Evolutionary conservation across 2,888 invertebrate genomes (phyloP).

Genomic region (Acanthopleura granulata): DNA sequence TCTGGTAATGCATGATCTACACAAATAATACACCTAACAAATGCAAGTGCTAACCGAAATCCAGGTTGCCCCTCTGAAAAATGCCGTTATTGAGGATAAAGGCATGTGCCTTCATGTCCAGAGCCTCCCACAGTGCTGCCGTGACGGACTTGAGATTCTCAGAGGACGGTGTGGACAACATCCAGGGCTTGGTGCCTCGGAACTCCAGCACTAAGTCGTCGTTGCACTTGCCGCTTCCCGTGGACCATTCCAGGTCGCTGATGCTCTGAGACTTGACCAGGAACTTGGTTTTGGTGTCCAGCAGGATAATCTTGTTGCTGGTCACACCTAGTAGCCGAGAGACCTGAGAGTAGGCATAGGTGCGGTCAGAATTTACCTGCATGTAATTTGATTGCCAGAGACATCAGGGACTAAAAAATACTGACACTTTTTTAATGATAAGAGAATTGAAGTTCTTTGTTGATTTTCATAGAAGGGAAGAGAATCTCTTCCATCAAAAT

Average conservation of each 20-base stretch:
- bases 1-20: no score
- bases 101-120: conserved; percentile 71
- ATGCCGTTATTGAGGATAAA: conserved; percentile 56
- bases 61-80: conserved; percentile 59
- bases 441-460: no score
- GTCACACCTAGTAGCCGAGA: conserved; percentile 75
- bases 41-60: conserved; percentile 48
- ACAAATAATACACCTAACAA: no score
- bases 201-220: conserved; percentile 76
- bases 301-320: conserved; percentile 74
- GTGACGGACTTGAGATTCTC: conserved; percentile 72
- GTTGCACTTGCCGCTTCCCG: conserved; percentile 76
- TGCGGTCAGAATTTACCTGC: not conserved
- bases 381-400: not conserved
- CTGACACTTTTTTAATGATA: no score
- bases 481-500: not conserved
- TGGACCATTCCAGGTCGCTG: conserved; percentile 76
- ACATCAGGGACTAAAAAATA: no score
- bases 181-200: conserved; percentile 73
- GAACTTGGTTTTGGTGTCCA: conserved; percentile 75
- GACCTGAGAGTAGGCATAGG: conserved; percentile 67
- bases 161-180: conserved; percentile 72
- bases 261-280: conserved; percentile 73
- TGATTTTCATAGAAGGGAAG: not conserved
- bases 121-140: conserved; percentile 76